phyloP scores from a whole-genome alignment of 2,888 invertebrate species.

The Hydropsyche betteni region DNA sequence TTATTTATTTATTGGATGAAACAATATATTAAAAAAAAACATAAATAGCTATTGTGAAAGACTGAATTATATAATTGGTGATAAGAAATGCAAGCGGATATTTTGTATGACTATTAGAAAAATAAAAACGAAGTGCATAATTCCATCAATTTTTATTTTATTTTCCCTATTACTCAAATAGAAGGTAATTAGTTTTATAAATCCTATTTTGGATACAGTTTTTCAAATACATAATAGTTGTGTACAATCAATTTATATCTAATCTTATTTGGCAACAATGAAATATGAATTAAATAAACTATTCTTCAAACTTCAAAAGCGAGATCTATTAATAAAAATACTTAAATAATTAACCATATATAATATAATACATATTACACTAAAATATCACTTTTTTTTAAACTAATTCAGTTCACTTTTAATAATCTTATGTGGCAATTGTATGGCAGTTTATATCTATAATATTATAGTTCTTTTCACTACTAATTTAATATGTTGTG shows the following conservation, averaged over 20 bases:
- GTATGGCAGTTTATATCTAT: too few relatives aligned
- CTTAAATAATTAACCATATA: not conserved
- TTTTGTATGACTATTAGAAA: not conserved
- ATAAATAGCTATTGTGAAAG: slow-evolving; percentile 10
- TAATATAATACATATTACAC: not conserved
- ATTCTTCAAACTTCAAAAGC: too few relatives aligned
- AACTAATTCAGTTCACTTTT: not conserved
- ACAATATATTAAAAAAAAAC: slow-evolving; percentile 1
- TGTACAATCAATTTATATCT: too few relatives aligned
- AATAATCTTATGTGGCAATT: too few relatives aligned
- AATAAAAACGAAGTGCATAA: not conserved
- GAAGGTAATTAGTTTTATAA: too few relatives aligned
- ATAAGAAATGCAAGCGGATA: slow-evolving; percentile 16
- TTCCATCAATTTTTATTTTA: slow-evolving; percentile 21
- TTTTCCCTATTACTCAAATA: not conserved
- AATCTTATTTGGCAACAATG: too few relatives aligned
- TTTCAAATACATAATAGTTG: too few relatives aligned
- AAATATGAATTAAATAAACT: too few relatives aligned
- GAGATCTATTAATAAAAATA: not conserved
- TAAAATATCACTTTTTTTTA: slow-evolving; percentile 11
- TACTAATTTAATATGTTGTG: too few relatives aligned
- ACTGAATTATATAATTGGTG: slow-evolving; percentile 21
- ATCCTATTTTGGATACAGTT: too few relatives aligned
- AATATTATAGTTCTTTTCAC: too few relatives aligned
- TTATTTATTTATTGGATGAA: slow-evolving; percentile 33